Percentiles rank a stretch among this genome's conserved stretches.
phyloP scores from a whole-genome alignment of 53 echinoderm and acorn worm genomes.

The Arbacia lixula region DNA sequence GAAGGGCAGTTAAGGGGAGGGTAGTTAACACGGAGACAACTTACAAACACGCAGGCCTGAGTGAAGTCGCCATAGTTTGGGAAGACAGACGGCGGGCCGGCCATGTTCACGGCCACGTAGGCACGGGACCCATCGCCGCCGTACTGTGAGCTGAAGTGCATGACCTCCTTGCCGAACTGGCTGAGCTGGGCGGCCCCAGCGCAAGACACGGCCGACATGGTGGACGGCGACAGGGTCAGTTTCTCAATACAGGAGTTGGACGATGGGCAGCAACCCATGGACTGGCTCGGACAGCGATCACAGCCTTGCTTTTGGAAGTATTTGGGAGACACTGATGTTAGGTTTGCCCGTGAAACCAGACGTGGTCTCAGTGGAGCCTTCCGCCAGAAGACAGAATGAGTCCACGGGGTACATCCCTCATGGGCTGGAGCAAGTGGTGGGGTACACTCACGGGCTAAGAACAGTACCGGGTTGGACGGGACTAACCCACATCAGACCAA shows the following conservation, averaged over 20 bases:
- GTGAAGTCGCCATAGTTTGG: constrained; percentile 91
- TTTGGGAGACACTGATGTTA: too few species aligned
- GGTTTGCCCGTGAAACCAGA: too few species aligned
- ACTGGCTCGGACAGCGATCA: not conserved
- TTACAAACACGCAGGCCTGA: constrained; percentile 92
- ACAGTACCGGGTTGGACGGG: not conserved
- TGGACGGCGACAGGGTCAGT: not conserved
- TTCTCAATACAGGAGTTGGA: constrained; percentile 16
- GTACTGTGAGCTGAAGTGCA: constrained; percentile 89
- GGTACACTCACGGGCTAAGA: not conserved
- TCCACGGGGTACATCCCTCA: too few species aligned
- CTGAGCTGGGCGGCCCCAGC: constrained; percentile 16
- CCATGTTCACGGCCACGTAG: constrained; percentile 80
- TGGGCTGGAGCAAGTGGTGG: not conserved
- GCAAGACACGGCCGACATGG: constrained; percentile 2
- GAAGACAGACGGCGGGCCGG: constrained; percentile 72
- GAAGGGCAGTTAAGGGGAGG: too few species aligned
- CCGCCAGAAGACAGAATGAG: too few species aligned
- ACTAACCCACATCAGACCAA: too few species aligned
- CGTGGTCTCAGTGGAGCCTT: too few species aligned
- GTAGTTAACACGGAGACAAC: too few species aligned
- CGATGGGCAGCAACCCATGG: constrained; percentile 8
- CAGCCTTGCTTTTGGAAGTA: too few species aligned
- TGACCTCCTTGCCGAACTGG: constrained; percentile 82
- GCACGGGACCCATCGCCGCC: constrained; percentile 77